These are phyloP conservation scores for Lypha dubia DNA, from an alignment of 2,888 invertebrate genomes.

Conservation along the genomic window DNA sequence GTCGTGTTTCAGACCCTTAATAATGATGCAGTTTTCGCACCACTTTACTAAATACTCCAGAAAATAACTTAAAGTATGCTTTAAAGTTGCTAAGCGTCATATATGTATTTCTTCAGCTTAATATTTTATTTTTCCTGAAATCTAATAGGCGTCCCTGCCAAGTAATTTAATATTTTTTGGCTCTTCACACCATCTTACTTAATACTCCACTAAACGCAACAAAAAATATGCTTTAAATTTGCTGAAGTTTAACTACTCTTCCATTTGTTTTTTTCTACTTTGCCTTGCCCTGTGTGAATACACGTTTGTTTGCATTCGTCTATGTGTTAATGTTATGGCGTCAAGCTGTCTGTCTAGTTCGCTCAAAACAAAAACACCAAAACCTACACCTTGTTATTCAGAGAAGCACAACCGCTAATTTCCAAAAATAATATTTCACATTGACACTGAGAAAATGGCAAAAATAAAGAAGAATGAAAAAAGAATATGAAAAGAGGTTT, in stretches of 20 bases:
- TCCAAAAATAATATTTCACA: conserved; percentile 59
- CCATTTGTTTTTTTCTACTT: background rate
- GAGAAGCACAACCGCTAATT: conserved; percentile 30
- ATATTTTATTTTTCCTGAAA: too few relatives aligned
- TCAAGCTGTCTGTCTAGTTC: conserved; percentile 50
- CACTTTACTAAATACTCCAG: too few relatives aligned
- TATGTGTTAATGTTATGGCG: conserved; percentile 19
- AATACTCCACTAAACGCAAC: background rate
- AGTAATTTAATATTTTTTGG: too few relatives aligned
- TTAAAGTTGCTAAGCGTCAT: too few relatives aligned
- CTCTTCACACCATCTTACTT: too few relatives aligned
- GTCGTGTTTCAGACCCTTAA: too few relatives aligned
- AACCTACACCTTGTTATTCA: conserved; percentile 26
- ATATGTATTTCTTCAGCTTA: too few relatives aligned
- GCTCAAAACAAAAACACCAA: background rate
- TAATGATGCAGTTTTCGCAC: too few relatives aligned
- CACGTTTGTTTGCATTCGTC: background rate
- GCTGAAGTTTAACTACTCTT: background rate
- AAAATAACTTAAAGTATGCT: too few relatives aligned
- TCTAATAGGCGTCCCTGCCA: too few relatives aligned
- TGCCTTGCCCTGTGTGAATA: background rate
- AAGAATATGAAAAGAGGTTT: conserved; percentile 11
- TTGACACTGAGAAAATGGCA: conserved; percentile 12
- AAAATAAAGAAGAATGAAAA: background rate
- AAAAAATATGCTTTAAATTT: conserved; percentile 11